These are phyloP conservation scores for Yponomeuta cagnagella DNA, from an alignment of 2,888 invertebrate species.

Conservation along the genomic window DNA sequence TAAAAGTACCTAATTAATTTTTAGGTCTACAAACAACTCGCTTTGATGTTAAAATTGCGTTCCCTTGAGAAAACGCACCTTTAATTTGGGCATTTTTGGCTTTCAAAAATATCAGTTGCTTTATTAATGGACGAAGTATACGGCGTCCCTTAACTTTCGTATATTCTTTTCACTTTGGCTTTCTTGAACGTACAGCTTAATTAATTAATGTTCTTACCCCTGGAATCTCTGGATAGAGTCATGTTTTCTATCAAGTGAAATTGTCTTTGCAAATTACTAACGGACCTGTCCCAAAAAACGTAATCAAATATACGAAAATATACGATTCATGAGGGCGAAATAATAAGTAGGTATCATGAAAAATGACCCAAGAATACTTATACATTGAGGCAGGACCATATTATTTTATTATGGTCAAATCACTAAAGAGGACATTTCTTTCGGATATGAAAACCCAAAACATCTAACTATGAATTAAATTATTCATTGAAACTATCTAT, in stretches of 20 bases:
- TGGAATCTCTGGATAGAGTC: not conserved
- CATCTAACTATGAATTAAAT: too few species aligned
- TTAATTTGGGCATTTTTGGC: constrained; percentile 14
- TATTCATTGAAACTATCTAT: too few species aligned
- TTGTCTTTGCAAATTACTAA: not conserved
- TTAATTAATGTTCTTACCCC: constrained; percentile 31
- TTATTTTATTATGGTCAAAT: too few species aligned
- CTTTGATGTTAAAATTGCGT: constrained; percentile 25
- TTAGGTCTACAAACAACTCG: constrained; percentile 27
- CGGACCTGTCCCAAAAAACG: too few species aligned
- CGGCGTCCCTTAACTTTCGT: constrained; percentile 28
- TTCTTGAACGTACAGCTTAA: constrained; percentile 33
- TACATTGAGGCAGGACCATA: too few species aligned
- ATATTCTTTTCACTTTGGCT: constrained; percentile 32
- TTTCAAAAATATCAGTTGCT: constrained; percentile 26
- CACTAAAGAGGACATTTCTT: too few species aligned
- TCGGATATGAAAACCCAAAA: too few species aligned
- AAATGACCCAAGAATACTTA: too few species aligned
- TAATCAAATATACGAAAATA: too few species aligned
- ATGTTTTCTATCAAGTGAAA: not conserved
- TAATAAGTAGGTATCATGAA: too few species aligned
- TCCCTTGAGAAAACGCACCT: constrained; percentile 16
- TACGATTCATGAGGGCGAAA: too few species aligned
- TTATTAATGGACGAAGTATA: constrained; percentile 25
- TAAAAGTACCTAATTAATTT: constrained; percentile 29